These are phyloP conservation scores for Bubo scandiacus DNA, from an alignment of 2,113 vertebrate species.

Conservation along the genomic window DNA sequence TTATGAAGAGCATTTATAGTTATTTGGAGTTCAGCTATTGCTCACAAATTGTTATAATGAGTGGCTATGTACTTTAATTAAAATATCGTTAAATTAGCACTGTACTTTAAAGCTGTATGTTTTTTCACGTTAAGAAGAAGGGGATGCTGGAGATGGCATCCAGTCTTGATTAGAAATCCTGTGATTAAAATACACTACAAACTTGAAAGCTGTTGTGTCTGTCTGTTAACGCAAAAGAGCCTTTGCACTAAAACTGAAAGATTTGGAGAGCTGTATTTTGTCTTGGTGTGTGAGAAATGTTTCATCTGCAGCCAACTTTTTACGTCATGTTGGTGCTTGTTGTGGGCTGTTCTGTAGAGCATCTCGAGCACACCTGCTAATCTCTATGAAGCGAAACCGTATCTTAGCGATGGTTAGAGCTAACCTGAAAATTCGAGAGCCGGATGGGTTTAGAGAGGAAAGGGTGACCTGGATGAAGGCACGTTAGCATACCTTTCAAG, in stretches of 20 bases:
- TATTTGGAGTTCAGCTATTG: not conserved
- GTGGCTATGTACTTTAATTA: not conserved
- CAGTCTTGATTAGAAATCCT: not conserved
- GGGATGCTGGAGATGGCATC: not conserved
- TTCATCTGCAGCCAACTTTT: not conserved
- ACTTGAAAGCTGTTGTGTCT: not conserved
- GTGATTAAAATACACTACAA: not conserved
- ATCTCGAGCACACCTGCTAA: not conserved
- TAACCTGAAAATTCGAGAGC: not conserved
- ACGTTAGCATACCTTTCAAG: rapidly evolving
- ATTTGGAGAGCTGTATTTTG: not conserved
- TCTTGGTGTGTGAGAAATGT: not conserved
- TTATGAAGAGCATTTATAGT: not conserved
- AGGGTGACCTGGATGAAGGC: not conserved
- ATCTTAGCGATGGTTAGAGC: not conserved
- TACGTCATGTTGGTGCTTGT: not conserved
- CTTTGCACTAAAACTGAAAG: not conserved
- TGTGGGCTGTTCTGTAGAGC: not conserved
- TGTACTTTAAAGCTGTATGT: rapidly evolving
- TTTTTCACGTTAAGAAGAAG: not conserved
- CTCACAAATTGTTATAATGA: not conserved
- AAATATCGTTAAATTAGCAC: not conserved
- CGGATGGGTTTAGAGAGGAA: not conserved
- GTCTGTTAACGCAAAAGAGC: not conserved
- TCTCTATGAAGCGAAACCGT: rapidly evolving